These are phyloP conservation scores for Oxyura jamaicensis DNA, from an alignment of 2,113 vertebrate species.

Conservation along the genomic window DNA sequence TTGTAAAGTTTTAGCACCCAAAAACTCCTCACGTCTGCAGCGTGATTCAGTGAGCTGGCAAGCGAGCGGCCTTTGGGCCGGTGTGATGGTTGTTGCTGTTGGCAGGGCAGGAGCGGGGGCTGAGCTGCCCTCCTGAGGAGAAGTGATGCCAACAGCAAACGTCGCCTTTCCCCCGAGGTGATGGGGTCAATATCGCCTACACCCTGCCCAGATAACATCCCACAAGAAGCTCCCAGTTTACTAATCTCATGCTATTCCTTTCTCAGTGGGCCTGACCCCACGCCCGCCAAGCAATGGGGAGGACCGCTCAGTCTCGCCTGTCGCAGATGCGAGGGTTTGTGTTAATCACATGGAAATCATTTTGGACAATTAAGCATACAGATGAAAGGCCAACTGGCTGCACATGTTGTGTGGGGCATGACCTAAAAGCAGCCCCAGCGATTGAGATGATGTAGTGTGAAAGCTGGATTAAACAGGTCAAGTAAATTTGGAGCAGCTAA, in stretches of 20 bases:
- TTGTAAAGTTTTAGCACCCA: conserved; percentile 52
- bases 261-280: not conserved
- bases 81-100: not conserved
- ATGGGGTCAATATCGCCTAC: not conserved
- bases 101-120: not conserved
- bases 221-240: not conserved
- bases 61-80: not conserved
- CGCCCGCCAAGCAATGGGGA: not conserved
- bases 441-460: conserved; percentile 57
- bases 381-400: conserved; percentile 36
- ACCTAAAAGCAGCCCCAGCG: conserved; percentile 32
- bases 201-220: not conserved
- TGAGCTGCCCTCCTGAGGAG: not conserved
- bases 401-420: not conserved
- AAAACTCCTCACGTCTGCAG: not conserved
- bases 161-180: not conserved
- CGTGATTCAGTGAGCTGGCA: conserved; percentile 23
- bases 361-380: not conserved
- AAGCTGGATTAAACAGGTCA: conserved; percentile 63
- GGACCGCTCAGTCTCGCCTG: not conserved
- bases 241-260: not conserved
- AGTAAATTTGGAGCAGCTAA: conserved; percentile 65
- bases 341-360: conserved; percentile 27
- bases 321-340: not conserved
- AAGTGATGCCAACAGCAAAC: not conserved